Base-by-base conservation (phyloP, 2,888 invertebrate genomes). In the Spialia ferax region DNA sequence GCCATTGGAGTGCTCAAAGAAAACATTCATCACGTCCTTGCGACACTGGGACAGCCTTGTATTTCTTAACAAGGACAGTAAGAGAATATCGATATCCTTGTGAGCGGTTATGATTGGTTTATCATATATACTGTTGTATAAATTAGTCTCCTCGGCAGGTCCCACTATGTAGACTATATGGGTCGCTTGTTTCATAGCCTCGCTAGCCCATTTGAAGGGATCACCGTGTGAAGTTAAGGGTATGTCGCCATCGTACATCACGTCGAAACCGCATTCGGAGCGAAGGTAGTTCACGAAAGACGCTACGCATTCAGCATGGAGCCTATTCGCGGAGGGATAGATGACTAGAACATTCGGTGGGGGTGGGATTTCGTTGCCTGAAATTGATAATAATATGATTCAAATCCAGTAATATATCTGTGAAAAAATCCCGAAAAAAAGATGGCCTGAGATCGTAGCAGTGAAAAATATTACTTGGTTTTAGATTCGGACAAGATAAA, bases 231-330 rank as follows among this genome's bases (percentile, higher is more conserved):
- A 71, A 0, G 91, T 89, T 15, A 69, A 54, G 0, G 85, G 77
- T 8, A 93, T 89, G 45, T 93, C 93, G 0, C 86, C 88, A 54
- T 93, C 93, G 69, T 80, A 89, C 83, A 89, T 83, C 0, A 93
- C 74, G 15, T 89, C 86, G 38, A 92, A 83, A 1, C 92, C 90
- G 75, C 85, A 93, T 59, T 92, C 91, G 0, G 82, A 78, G 1
- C 92, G 86, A 0, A 92, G 81, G 70, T 89, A 92, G 1, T 73
- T 77, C 1, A 91, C 87, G 71, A 93, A 84, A 0, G 92, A 90
- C 0, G 79, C 72, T 0, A 93, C 92, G 69, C 92, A 92, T 65
- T 91, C 88, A 0, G 89, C 88, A 76, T 93, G 93, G 0, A 91
- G 77, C 0, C 90, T 81, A 63, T 88, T 91, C 0, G 79, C 80